Conservation (phyloP, 2,797 vertebrate species). For the Leptodactylus fallax region DNA sequence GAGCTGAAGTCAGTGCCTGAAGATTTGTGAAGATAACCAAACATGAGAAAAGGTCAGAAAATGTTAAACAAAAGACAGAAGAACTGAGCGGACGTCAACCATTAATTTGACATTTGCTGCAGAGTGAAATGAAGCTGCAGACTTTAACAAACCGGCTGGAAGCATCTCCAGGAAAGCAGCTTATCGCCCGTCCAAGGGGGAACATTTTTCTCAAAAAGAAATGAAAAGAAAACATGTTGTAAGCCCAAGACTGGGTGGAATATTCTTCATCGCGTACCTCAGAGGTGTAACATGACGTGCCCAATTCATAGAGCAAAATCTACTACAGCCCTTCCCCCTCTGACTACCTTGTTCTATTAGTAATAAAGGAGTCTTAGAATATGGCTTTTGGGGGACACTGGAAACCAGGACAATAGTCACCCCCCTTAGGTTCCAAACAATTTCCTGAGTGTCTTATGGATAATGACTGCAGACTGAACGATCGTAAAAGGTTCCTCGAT, state of each 20-base stretch:
- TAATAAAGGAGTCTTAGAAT: no score
- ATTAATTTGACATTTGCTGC: constrained; percentile 63
- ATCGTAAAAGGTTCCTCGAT: no score
- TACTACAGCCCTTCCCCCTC: no score
- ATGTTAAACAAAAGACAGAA: constrained; percentile 63
- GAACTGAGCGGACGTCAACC: constrained; percentile 58
- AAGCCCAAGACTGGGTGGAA: background rate
- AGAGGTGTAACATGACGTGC: background rate
- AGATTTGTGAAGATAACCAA: constrained; percentile 63
- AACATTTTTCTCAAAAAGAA: background rate
- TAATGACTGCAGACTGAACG: no score
- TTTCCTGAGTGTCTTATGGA: no score
- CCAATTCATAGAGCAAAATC: no score
- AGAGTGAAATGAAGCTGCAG: constrained; percentile 40
- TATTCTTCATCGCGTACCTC: background rate
- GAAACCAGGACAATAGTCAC: no score
- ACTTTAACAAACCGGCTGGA: constrained; percentile 37
- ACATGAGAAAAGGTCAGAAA: constrained; percentile 64
- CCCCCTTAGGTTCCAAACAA: no score
- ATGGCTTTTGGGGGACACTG: no score
- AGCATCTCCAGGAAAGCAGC: constrained; percentile 39
- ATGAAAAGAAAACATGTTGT: background rate
- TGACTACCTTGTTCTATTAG: no score
- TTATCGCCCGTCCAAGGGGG: background rate
- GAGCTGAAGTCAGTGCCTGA: constrained; percentile 53